A percentile compares a stretch with the other conserved stretches of the same genome.
These are phyloP conservation scores for Bicyclus anynana DNA, from an alignment of 1,140 invertebrate genomes.

Conservation along the genomic window DNA sequence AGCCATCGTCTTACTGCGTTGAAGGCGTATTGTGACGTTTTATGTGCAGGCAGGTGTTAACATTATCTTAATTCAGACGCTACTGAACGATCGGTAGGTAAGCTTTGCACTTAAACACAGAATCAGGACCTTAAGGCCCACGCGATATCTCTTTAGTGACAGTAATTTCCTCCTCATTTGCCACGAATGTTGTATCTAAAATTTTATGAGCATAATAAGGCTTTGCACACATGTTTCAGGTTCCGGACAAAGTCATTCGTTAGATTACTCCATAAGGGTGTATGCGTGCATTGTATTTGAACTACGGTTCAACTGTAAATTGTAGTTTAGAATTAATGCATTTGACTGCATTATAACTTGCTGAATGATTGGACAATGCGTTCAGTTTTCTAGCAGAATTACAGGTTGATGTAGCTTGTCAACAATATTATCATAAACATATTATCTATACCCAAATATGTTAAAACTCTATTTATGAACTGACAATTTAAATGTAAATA, in stretches of 20 bases:
- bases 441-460: too few species aligned
- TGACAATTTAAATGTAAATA: too few species aligned
- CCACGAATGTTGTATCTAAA: constrained; percentile 12
- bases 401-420: too few species aligned
- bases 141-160: constrained; percentile 17
- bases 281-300: too few species aligned
- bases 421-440: too few species aligned
- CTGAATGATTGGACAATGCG: too few species aligned
- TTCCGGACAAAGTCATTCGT: neutral
- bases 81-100: constrained; percentile 54
- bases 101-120: constrained; percentile 45
- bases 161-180: constrained; percentile 20
- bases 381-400: too few species aligned
- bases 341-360: too few species aligned
- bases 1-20: constrained; percentile 51
- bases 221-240: neutral
- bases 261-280: neutral
- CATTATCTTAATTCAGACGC: constrained; percentile 71
- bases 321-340: too few species aligned
- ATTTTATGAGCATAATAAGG: constrained; percentile 10
- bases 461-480: too few species aligned
- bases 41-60: constrained; percentile 65
- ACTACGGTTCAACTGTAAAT: too few species aligned
- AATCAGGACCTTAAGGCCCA: constrained; percentile 33
- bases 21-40: constrained; percentile 52